Evolutionary conservation across 2,888 invertebrate species (phyloP).

Genomic region (Glaucopsyche alexis): DNA sequence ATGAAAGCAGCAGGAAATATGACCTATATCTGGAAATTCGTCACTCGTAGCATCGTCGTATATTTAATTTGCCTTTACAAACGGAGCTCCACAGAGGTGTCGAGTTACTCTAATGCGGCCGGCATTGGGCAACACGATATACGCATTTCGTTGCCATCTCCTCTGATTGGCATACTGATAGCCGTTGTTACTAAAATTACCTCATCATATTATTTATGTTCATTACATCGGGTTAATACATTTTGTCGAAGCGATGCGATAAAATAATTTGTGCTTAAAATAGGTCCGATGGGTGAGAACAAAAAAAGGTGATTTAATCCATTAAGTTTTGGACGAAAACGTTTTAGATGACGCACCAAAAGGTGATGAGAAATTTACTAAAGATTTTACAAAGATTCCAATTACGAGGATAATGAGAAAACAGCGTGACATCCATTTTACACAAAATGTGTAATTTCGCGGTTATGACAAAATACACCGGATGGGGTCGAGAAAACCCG

Average conservation of each 20-base stretch:
- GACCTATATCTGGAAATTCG: not conserved
- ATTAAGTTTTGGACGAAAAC: not conserved
- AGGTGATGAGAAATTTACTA: not conserved
- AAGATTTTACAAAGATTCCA: constrained; percentile 22
- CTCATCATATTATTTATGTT: not conserved
- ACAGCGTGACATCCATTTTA: constrained; percentile 20
- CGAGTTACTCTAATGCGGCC: not conserved
- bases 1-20: not conserved
- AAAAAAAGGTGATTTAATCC: not conserved
- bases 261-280: not conserved
- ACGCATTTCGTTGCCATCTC: not conserved
- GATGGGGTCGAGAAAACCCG: not conserved
- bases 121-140: not conserved
- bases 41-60: not conserved
- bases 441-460: constrained; percentile 11
- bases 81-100: not conserved
- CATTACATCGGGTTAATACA: too few species aligned
- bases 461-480: constrained; percentile 9
- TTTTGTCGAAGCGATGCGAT: too few species aligned
- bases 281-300: not conserved
- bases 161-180: not conserved
- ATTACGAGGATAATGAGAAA: constrained; percentile 8
- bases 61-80: not conserved
- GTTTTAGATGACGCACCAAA: not conserved
- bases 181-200: not conserved